Evolutionary conservation across 2,797 vertebrate genomes (phyloP).

Genomic region (Falco biarmicus): DNA sequence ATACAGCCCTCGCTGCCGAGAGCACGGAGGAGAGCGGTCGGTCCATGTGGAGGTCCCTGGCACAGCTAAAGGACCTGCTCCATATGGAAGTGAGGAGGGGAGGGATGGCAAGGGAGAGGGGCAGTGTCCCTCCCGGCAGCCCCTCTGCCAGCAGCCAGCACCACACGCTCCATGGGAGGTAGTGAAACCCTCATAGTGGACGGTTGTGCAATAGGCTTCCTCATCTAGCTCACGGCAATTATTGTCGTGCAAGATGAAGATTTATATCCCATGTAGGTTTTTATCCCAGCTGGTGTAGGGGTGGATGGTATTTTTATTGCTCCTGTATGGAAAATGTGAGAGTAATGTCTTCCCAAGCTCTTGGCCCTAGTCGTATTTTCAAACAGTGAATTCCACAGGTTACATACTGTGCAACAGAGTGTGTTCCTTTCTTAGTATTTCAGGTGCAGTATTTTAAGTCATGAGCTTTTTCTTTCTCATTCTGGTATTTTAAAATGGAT

Average conservation of each 20-base stretch:
- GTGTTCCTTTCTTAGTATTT: neutral
- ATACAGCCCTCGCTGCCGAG: neutral
- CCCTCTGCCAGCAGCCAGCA: neutral
- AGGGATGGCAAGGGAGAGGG: fast-evolving
- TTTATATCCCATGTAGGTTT: constrained; percentile 52
- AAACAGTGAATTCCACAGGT: constrained; percentile 25
- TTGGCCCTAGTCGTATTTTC: neutral
- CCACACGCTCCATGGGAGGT: neutral
- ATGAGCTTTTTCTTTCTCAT: constrained; percentile 7
- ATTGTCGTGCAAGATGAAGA: constrained; percentile 35
- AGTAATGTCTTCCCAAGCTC: constrained; percentile 38
- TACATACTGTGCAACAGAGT: neutral
- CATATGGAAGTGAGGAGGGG: neutral
- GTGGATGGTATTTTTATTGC: constrained; percentile 70
- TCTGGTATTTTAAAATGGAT: constrained; percentile 16
- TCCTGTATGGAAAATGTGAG: constrained; percentile 56
- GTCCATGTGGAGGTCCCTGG: neutral
- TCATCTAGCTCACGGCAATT: neutral
- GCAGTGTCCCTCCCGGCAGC: neutral
- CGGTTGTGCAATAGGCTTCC: constrained; percentile 30
- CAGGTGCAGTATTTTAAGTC: constrained; percentile 35
- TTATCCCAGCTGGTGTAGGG: constrained; percentile 62
- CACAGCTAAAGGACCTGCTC: neutral
- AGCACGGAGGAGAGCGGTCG: fast-evolving
- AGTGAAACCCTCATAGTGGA: neutral